phyloP scores from a whole-genome alignment of 1,140 invertebrate species.

The Drosophila nigrodunni region DNA sequence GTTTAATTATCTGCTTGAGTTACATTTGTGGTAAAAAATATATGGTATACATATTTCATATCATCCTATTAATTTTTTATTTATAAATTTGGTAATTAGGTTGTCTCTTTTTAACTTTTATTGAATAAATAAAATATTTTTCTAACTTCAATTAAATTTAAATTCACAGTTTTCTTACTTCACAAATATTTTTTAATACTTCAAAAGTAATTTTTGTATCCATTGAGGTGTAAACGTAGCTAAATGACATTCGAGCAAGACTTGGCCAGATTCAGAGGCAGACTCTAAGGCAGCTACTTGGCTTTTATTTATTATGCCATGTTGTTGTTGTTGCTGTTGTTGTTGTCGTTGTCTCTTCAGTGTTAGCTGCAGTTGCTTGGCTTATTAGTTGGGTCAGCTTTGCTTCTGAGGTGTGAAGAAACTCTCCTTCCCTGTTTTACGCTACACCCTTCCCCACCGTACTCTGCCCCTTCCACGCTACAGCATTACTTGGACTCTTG shows the following conservation, averaged over 20 bases:
- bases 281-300: slow-evolving; percentile 76
- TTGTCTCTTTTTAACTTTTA: too few relatives aligned
- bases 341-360: slow-evolving; percentile 40
- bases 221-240: slow-evolving; percentile 18
- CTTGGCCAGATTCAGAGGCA: slow-evolving; percentile 59
- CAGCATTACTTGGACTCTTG: slow-evolving; percentile 21
- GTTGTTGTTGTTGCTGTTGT: slow-evolving; percentile 60
- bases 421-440: background rate
- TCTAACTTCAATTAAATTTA: too few relatives aligned
- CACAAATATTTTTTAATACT: too few relatives aligned
- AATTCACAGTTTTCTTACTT: too few relatives aligned
- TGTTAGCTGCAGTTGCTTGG: slow-evolving; percentile 54
- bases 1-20: background rate
- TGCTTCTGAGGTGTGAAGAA: slow-evolving; percentile 64
- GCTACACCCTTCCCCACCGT: slow-evolving; percentile 21
- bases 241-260: background rate
- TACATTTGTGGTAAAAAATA: too few relatives aligned
- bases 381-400: slow-evolving; percentile 79
- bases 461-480: background rate
- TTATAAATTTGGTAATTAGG: too few relatives aligned
- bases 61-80: too few relatives aligned
- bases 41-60: too few relatives aligned
- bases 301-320: slow-evolving; percentile 82
- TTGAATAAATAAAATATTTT: too few relatives aligned
- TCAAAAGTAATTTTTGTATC: too few relatives aligned